Base-by-base conservation (phyloP, 2,888 invertebrate genomes). In the Galeruca laticollis region DNA sequence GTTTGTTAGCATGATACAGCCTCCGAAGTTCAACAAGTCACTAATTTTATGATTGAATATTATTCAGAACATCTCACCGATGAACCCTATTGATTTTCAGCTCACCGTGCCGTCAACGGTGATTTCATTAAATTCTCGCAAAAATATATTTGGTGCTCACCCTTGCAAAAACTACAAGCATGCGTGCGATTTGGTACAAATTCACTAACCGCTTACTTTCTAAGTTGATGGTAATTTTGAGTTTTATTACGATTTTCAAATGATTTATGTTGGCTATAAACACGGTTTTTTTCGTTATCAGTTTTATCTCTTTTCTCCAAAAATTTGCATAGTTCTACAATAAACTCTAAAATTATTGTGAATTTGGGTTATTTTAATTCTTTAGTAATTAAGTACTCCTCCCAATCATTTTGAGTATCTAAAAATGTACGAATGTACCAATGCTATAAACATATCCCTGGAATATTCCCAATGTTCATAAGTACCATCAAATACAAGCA, bases 81-180 rank as follows among this genome's bases (percentile, higher is more conserved):
- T n/a, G n/a, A n/a, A n/a, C n/a, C n/a, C n/a, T n/a, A n/a, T n/a
- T n/a, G n/a, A n/a, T n/a, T n/a, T n/a, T n/a, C 52, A 9, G 18
- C 11, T 52, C 15, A 10, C 11, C 52, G 52, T 11, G 21, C 31
- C 52, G 52, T n/a, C n/a, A 18, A 10, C 21, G 52, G 31, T 31
- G 20, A 26, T 20, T 18, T 31, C n/a, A 20, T 52, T 31, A 52
- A 52, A 13, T 52, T 52, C 11, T 52, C 52, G 21, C 52, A 52
- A 52, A 52, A 52, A 18, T 52, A 52, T 20, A 52, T 52, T 10
- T 52, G n/a, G n/a, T 52, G n/a, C n/a, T n/a, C n/a, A n/a, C n/a
- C n/a, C n/a, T n/a, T n/a, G n/a, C n/a, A n/a, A n/a, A n/a, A n/a
- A 13, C n/a, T 5, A 52, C 52, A 52, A 13, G 52, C 2, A 11